Base-by-base conservation (phyloP, 1,140 invertebrate species). In the Drosophila suzukii region DNA sequence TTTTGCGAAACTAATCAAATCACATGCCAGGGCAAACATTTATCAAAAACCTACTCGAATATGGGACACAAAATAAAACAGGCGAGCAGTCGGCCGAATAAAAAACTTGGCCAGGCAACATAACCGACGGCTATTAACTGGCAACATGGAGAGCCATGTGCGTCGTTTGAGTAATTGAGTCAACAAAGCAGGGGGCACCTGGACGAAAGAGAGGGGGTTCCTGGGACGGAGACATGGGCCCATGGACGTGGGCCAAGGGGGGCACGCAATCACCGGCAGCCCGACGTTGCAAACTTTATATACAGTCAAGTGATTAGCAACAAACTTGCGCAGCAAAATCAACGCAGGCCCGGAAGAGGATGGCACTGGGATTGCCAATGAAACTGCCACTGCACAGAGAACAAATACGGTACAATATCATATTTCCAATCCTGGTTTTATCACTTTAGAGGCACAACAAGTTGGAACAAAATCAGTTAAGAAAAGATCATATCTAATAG, bases 251-350 rank as follows among this genome's bases (percentile, higher is more conserved):
- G 46, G 30, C 1, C 4, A 65, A 44, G 10, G 56, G 58, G 74
- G 65, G 53, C 75, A 81, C 60, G 78, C 78, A 88, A 88, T 88
- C 84, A 89, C 72, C 55, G 71, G 81, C 71, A 67, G 76, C 65
- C 74, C 74, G 57, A 58, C 68, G 61, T 85, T 78, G 72, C 74
- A 85, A 74, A 86, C 78, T 86, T 88, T 86, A 81, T 82, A 53
- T 67, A 78, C 75, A 81, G 66, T 76, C 79, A 82, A 83, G 83
- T 86, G 83, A 89, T 86, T 86, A 88, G 83, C 79, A 83, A 88
- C 84, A 83, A 86, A 88, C 66, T 86, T 86, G 84, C 79, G 59
- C 83, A 62, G 83, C 83, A 63, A 83, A 86, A 86, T 86, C 83
- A 86, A 86, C 83, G 71, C 59, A 68, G 73, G 38, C 53, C 78